These are phyloP conservation scores for Rhingia rostrata DNA, from an alignment of 2,888 invertebrate genomes.

Conservation along the genomic window DNA sequence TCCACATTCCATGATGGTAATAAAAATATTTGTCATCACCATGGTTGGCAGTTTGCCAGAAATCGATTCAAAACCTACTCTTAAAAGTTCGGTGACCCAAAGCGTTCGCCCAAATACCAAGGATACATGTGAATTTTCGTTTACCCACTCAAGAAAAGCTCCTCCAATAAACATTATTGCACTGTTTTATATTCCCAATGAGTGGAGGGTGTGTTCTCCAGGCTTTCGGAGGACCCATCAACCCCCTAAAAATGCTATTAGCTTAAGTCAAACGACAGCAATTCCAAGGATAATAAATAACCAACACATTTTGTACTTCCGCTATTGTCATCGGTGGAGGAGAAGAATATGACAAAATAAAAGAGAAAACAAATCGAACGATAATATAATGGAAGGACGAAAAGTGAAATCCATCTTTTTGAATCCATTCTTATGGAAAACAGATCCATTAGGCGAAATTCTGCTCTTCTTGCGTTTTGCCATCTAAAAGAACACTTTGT, in stretches of 20 bases:
- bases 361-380: conserved; percentile 34
- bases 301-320: conserved; percentile 51
- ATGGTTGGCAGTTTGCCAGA: conserved; percentile 60
- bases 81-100: conserved; percentile 62
- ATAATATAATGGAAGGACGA: conserved; percentile 52
- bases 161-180: conserved; percentile 65
- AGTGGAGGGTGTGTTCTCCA: conserved; percentile 15
- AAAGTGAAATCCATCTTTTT: conserved; percentile 60
- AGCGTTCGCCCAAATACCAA: conserved; percentile 22
- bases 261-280: conserved; percentile 74
- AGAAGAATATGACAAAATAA: conserved; percentile 30
- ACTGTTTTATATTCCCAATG: conserved; percentile 53
- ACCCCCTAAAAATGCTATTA: conserved; percentile 56
- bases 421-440: conserved; percentile 67
- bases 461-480: conserved; percentile 39
- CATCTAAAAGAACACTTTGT: conserved; percentile 51
- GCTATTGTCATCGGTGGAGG: conserved; percentile 16
- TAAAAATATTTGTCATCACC: conserved; percentile 73
- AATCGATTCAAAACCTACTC: conserved; percentile 47
- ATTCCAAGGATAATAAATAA: conserved; percentile 71
- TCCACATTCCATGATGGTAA: conserved; percentile 68
- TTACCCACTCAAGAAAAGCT: conserved; percentile 52
- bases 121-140: conserved; percentile 45
- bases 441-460: conserved; percentile 67
- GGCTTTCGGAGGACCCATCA: conserved; percentile 26